Percentiles rank a stretch among this genome's conserved stretches.
Evolutionary conservation across 2,888 invertebrate genomes (phyloP).

Genomic region (Lithophane socia): DNA sequence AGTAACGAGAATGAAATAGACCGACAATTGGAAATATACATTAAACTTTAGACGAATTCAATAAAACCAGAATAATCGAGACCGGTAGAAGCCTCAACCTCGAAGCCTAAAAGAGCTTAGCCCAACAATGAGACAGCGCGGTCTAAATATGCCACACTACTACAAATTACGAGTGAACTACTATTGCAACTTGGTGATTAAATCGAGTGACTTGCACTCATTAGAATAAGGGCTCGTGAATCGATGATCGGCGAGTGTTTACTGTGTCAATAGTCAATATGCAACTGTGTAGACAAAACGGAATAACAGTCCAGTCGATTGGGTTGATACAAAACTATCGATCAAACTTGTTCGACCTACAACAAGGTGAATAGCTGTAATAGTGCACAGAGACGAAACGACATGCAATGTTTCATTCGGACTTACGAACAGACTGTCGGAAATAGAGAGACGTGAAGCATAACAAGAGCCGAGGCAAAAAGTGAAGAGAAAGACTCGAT

Average conservation of each 20-base stretch:
- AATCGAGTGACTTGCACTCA: conserved; percentile 40
- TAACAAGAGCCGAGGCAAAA: not conserved
- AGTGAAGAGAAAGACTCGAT: not conserved
- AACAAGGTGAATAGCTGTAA: conserved; percentile 40
- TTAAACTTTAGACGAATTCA: conserved; percentile 17
- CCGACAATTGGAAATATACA: conserved; percentile 10
- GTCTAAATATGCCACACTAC: conserved; percentile 40
- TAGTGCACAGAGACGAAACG: conserved; percentile 24
- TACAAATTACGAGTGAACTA: conserved; percentile 37
- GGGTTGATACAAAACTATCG: conserved; percentile 35
- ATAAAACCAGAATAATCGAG: conserved; percentile 16
- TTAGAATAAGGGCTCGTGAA: conserved; percentile 36
- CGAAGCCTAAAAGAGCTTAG: conserved; percentile 13
- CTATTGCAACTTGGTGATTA: conserved; percentile 37
- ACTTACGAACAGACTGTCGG: conserved; percentile 21
- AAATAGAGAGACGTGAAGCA: conserved; percentile 24
- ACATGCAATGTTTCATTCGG: conserved; percentile 31
- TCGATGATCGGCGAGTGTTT: conserved; percentile 24
- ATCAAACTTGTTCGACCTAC: conserved; percentile 57
- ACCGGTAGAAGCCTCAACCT: conserved; percentile 15
- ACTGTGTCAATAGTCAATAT: conserved; percentile 50
- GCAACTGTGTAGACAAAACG: conserved; percentile 47
- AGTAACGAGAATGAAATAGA: conserved; percentile 41
- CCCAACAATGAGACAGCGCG: conserved; percentile 37
- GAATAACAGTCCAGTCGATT: conserved; percentile 42